Conservation (phyloP, 2,113 vertebrate species). For the Hippocampus guttulatus region DNA sequence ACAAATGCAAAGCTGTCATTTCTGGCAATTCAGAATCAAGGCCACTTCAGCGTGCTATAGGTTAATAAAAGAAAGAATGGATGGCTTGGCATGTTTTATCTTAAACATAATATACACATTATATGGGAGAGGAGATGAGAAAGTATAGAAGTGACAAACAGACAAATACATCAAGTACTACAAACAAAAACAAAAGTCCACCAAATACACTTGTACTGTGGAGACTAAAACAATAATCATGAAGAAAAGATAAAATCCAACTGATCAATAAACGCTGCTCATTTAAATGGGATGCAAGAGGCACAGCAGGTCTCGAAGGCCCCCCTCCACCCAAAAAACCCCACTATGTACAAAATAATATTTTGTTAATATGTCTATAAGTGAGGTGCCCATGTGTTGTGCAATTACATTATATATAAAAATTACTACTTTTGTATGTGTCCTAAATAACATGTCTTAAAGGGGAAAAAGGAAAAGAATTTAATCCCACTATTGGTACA, state of each 20-base stretch:
- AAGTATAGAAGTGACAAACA: not conserved
- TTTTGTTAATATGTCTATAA: not conserved
- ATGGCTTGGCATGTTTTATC: not conserved
- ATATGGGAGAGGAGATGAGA: not conserved
- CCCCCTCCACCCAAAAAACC: too few relatives aligned
- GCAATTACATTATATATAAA: not conserved
- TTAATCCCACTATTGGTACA: not conserved
- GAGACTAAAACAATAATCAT: not conserved
- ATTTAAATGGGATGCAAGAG: conserved; percentile 18
- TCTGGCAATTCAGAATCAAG: not conserved
- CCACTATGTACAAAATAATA: too few relatives aligned
- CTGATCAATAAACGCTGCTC: not conserved
- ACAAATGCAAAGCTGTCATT: not conserved
- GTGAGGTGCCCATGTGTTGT: not conserved
- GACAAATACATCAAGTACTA: not conserved
- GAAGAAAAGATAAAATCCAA: not conserved
- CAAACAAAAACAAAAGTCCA: not conserved
- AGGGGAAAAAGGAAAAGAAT: conserved; percentile 10
- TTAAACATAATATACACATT: not conserved
- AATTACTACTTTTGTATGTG: conserved; percentile 17
- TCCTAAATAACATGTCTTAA: conserved; percentile 22
- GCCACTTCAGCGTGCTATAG: not conserved
- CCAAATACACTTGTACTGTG: not conserved
- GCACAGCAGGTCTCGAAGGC: conserved; percentile 14
- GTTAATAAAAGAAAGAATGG: not conserved